A percentile compares a stretch with the other conserved stretches of the same genome.
Evolutionary conservation across 2,113 vertebrate genomes (phyloP).

Genomic region (Tragelaphus scriptus): DNA sequence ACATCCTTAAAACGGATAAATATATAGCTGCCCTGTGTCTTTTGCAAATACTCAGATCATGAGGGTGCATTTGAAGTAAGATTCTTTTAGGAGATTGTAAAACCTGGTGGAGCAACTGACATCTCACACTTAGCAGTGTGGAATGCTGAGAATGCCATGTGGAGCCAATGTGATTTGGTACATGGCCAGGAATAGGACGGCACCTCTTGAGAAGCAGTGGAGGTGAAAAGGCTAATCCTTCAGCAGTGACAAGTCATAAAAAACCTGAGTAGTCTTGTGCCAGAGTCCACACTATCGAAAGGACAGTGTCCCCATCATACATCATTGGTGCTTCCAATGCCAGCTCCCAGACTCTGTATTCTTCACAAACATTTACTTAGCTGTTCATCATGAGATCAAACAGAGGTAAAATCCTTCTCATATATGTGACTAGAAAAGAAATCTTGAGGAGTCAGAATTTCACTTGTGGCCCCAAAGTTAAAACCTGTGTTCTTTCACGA

Average conservation of each 20-base stretch:
- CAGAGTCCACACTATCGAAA: background rate
- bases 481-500: background rate
- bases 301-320: accelerated
- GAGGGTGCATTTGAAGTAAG: background rate
- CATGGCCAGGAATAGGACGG: background rate
- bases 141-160: background rate
- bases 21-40: background rate
- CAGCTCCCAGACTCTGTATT: background rate
- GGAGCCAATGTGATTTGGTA: background rate
- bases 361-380: background rate
- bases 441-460: background rate
- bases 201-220: background rate
- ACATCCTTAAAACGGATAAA: background rate
- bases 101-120: background rate
- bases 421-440: background rate
- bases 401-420: background rate
- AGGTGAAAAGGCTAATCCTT: background rate
- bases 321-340: background rate
- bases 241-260: background rate
- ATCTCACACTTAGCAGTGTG: background rate
- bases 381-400: background rate
- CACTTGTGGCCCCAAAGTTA: background rate
- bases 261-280: background rate
- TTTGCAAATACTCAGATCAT: background rate
- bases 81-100: background rate